A percentile compares a stretch with the other conserved stretches of the same genome.
Conservation (phyloP, 2,888 invertebrate genomes). For the Lepidocyrtinus sp. region DNA sequence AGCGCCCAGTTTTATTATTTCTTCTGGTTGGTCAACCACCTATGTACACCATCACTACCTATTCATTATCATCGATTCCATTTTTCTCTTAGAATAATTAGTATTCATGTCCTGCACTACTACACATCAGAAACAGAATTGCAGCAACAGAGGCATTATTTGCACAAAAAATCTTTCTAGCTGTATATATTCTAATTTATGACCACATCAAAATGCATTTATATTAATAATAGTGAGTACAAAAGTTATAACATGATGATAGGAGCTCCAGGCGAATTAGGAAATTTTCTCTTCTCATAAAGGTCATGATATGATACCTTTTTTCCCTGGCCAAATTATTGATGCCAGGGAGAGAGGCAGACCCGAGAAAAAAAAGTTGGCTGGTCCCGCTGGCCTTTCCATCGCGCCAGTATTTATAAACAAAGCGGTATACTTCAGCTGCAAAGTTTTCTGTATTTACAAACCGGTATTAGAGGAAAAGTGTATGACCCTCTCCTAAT, state of each 20-base stretch:
- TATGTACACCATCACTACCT: not conserved
- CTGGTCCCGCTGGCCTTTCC: not conserved
- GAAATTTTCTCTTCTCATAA: not conserved
- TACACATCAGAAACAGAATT: not conserved
- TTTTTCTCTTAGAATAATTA: slow-evolving; percentile 22
- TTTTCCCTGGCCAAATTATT: slow-evolving; percentile 21
- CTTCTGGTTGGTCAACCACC: slow-evolving; percentile 7
- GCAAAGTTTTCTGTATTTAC: not conserved
- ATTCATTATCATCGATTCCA: not conserved
- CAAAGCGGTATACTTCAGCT: slow-evolving; percentile 48
- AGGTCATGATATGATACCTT: not conserved
- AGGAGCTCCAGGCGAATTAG: slow-evolving; percentile 29
- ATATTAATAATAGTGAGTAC: not conserved
- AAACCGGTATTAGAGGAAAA: slow-evolving; percentile 28
- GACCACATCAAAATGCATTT: not conserved
- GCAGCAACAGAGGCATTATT: not conserved
- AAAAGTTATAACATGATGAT: no score
- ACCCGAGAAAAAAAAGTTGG: not conserved
- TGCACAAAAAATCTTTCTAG: not conserved
- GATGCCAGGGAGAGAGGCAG: slow-evolving; percentile 1
- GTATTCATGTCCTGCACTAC: slow-evolving; percentile 27
- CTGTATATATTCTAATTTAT: not conserved
- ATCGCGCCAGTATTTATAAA: slow-evolving; percentile 27
- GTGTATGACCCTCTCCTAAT: slow-evolving; percentile 57
- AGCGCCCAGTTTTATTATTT: slow-evolving; percentile 30